Conservation (phyloP, 2,113 vertebrate species). For the Hemicordylus capensis region DNA sequence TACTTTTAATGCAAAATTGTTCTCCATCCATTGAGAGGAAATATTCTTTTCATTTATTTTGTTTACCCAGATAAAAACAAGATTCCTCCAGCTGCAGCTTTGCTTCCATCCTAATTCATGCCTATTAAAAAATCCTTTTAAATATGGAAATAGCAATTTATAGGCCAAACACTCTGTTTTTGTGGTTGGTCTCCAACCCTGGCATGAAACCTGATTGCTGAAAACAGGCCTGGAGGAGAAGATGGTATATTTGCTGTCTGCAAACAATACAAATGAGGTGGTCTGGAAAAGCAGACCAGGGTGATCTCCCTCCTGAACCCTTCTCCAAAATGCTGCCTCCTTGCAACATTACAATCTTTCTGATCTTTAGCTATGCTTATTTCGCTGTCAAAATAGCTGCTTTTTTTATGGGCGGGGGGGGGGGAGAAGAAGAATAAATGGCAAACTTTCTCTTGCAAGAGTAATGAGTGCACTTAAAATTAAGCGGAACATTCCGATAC, state of each 20-base stretch:
- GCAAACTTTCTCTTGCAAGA: slow-evolving; percentile 42
- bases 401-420: too few species aligned
- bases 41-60: slow-evolving; percentile 48
- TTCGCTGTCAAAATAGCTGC: slow-evolving; percentile 64
- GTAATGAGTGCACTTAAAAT: slow-evolving; percentile 66
- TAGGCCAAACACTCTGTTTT: slow-evolving; percentile 68
- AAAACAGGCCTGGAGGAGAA: slow-evolving; percentile 56
- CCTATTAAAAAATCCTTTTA: slow-evolving; percentile 57
- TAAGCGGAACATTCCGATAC: slow-evolving; percentile 65
- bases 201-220: slow-evolving; percentile 73
- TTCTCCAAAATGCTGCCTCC: not conserved
- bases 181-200: slow-evolving; percentile 66
- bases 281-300: slow-evolving; percentile 65
- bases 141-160: slow-evolving; percentile 79
- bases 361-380: slow-evolving; percentile 52
- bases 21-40: not conserved
- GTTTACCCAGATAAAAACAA: slow-evolving; percentile 65
- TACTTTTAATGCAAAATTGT: slow-evolving; percentile 19
- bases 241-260: slow-evolving; percentile 60
- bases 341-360: not conserved
- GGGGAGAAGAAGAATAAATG: slow-evolving; percentile 35
- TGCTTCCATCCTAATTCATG: slow-evolving; percentile 47
- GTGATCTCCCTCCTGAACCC: too few species aligned
- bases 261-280: slow-evolving; percentile 70
- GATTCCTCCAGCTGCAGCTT: slow-evolving; percentile 55